Conservation (phyloP, 1,140 invertebrate genomes). For the Drosophila tropicalis region DNA sequence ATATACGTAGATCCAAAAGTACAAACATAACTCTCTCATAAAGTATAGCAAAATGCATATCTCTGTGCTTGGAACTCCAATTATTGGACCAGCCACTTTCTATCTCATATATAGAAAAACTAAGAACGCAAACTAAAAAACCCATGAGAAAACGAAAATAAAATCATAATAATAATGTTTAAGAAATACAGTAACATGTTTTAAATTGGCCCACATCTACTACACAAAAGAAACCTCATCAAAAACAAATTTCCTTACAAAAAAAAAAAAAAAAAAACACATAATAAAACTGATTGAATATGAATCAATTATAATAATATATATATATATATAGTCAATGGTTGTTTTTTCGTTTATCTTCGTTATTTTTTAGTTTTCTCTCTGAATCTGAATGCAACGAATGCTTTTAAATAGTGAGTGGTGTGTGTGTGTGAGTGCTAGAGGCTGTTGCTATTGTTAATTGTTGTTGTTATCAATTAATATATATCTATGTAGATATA, state of each 20-base stretch:
- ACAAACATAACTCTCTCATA: conserved; percentile 9
- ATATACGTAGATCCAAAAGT: conserved; percentile 16
- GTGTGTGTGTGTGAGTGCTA: conserved; percentile 10
- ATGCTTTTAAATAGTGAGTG: conserved; percentile 10
- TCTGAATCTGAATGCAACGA: conserved; percentile 10
- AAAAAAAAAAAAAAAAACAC: background rate
- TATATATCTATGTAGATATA: background rate
- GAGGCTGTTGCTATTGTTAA: conserved; percentile 11
- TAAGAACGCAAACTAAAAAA: background rate
- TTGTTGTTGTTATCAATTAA: conserved; percentile 3
- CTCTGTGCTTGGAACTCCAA: conserved; percentile 13
- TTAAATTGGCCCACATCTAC: conserved; percentile 12
- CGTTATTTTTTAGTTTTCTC: conserved; percentile 4
- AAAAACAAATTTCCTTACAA: background rate
- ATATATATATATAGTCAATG: conserved; percentile 11
- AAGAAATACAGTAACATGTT: conserved; percentile 4
- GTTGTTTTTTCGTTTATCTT: conserved; percentile 10
- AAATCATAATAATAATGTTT: background rate
- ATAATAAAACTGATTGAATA: background rate
- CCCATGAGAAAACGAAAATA: too few relatives aligned
- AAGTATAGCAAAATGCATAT: conserved; percentile 16
- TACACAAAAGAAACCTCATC: conserved; percentile 11
- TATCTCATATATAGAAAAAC: conserved; percentile 6
- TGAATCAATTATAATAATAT: conserved; percentile 7
- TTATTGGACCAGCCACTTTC: conserved; percentile 11